phyloP scores from a whole-genome alignment of 2,888 invertebrate species.

The Apomyelois bistriatella region DNA sequence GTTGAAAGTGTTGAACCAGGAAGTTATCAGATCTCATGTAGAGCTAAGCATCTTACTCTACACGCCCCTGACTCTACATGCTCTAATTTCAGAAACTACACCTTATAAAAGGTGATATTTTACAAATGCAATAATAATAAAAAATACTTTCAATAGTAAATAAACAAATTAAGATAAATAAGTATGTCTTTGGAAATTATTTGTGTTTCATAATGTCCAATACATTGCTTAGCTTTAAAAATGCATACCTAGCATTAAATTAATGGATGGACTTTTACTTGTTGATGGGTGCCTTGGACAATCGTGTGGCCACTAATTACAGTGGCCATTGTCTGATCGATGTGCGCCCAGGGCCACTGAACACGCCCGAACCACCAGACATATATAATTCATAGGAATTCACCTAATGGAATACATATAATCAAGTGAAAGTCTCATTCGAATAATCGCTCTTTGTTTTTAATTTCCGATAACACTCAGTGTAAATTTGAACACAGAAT shows the following conservation, averaged over 20 bases:
- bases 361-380: constrained; percentile 43
- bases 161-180: too few species aligned
- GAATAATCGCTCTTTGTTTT: constrained; percentile 58
- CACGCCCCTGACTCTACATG: too few species aligned
- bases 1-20: too few species aligned
- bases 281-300: constrained; percentile 23
- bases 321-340: constrained; percentile 41
- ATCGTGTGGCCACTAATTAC: constrained; percentile 38
- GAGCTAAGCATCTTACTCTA: too few species aligned
- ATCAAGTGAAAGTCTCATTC: constrained; percentile 57
- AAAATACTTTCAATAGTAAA: too few species aligned
- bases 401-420: constrained; percentile 49
- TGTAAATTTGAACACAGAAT: constrained; percentile 21
- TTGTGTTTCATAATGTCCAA: background rate
- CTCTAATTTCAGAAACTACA: too few species aligned
- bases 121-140: too few species aligned
- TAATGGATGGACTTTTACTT: constrained; percentile 6
- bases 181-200: background rate
- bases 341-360: constrained; percentile 44
- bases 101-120: too few species aligned
- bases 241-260: background rate
- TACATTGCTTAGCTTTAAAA: background rate
- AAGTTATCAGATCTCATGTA: too few species aligned
- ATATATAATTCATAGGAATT: constrained; percentile 46
- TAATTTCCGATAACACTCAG: constrained; percentile 35